phyloP scores from a whole-genome alignment of 2,888 invertebrate species.

The Tinea pellionella region DNA sequence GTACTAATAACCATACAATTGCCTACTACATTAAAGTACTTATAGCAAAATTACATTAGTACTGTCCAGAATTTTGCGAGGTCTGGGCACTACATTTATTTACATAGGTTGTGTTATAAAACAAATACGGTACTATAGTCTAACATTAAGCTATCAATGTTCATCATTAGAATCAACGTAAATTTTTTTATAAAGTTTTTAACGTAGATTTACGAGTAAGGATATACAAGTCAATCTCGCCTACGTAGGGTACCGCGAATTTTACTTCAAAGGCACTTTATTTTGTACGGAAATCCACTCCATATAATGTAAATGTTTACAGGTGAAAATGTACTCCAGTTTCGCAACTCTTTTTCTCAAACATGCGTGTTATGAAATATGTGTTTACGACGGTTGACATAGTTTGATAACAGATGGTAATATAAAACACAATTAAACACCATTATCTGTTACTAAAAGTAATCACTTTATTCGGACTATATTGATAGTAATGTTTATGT shows the following conservation, averaged over 20 bases:
- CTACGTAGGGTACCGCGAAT: not conserved
- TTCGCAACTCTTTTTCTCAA: too few species aligned
- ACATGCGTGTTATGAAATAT: not conserved
- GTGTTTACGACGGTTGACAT: not conserved
- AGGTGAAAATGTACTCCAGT: not conserved
- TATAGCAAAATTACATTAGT: too few species aligned
- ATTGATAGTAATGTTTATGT: too few species aligned
- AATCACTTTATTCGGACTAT: too few species aligned
- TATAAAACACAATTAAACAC: not conserved
- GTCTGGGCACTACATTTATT: too few species aligned
- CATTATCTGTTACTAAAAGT: too few species aligned
- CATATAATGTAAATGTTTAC: constrained; percentile 1
- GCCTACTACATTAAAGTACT: too few species aligned
- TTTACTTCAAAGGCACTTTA: not conserved
- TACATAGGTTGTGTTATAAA: not conserved
- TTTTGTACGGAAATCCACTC: constrained; percentile 1
- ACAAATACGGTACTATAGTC: too few species aligned
- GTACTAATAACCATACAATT: too few species aligned
- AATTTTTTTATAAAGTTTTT: not conserved
- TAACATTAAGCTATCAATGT: not conserved
- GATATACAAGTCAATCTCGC: not conserved
- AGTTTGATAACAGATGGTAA: not conserved
- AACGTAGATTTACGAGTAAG: not conserved
- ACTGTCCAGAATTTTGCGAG: too few species aligned
- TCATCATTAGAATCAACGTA: not conserved